A percentile compares a stretch with the other conserved stretches of the same genome.
Conservation (phyloP, 2,797 vertebrate species). For the Gymnoscopelus braueri region DNA sequence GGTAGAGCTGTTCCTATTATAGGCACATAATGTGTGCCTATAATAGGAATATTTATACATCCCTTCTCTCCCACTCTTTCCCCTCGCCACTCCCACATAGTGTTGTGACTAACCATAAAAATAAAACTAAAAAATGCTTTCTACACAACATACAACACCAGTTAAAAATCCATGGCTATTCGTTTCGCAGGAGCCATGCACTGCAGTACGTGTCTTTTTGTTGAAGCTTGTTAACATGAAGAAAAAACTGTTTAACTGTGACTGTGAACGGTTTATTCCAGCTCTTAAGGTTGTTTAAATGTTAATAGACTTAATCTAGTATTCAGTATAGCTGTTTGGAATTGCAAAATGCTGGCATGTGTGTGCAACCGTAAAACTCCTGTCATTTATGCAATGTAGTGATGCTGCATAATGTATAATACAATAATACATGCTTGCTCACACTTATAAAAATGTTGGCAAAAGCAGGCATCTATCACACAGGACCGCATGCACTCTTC, state of each 20-base stretch:
- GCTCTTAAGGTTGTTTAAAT: slow-evolving; percentile 24
- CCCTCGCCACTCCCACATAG: slow-evolving; percentile 17
- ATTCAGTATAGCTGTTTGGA: slow-evolving; percentile 19
- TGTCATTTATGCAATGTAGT: slow-evolving; percentile 1
- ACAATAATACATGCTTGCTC: too few relatives aligned
- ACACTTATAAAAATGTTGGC: not conserved
- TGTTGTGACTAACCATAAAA: slow-evolving; percentile 28
- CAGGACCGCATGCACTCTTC: not conserved
- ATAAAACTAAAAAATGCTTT: slow-evolving; percentile 19
- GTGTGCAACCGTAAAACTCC: slow-evolving; percentile 9
- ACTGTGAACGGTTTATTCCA: slow-evolving; percentile 38
- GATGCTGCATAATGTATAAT: not conserved
- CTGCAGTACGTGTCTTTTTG: slow-evolving; percentile 35
- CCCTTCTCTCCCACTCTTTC: not conserved
- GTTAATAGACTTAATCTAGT: slow-evolving; percentile 10
- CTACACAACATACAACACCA: slow-evolving; percentile 18
- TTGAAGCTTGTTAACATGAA: slow-evolving; percentile 49
- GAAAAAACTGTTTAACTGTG: slow-evolving; percentile 30
- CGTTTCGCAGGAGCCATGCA: not conserved
- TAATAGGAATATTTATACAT: not conserved
- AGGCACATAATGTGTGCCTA: slow-evolving; percentile 22
- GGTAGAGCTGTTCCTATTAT: slow-evolving; percentile 45
- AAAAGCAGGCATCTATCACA: not conserved
- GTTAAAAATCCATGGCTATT: not conserved
- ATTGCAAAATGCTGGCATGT: slow-evolving; percentile 4